phyloP scores from a whole-genome alignment of 2,113 vertebrate genomes.

The Pollimyrus isidori region DNA sequence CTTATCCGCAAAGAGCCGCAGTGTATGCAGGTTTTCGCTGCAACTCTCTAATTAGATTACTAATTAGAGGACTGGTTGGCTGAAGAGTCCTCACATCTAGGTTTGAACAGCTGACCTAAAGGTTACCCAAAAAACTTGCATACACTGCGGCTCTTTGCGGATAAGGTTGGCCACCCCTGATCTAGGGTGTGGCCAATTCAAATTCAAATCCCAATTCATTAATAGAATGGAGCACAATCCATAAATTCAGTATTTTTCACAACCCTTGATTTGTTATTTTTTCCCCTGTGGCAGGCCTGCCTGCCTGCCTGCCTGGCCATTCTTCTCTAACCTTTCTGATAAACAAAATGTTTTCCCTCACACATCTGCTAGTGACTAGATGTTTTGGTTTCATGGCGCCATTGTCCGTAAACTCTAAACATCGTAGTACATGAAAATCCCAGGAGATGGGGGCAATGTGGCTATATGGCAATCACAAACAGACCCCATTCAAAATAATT shows the following conservation, averaged over 20 bases:
- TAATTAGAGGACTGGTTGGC: too few species aligned
- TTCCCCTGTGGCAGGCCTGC: neutral
- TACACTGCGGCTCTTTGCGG: too few species aligned
- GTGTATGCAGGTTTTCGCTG: too few species aligned
- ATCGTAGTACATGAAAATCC: neutral
- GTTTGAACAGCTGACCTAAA: too few species aligned
- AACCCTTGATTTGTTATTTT: neutral
- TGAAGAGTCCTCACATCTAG: too few species aligned
- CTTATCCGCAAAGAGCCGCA: too few species aligned
- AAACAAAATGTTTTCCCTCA: neutral
- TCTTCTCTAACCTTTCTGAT: neutral
- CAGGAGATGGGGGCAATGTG: neutral
- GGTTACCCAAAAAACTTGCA: too few species aligned
- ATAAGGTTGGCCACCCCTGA: too few species aligned
- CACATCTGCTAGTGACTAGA: neutral
- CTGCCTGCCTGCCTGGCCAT: neutral
- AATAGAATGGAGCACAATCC: neutral
- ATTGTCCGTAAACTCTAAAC: neutral
- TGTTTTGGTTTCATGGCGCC: neutral
- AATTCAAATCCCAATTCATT: neutral
- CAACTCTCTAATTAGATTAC: too few species aligned
- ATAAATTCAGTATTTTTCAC: neutral
- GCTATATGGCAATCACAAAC: neutral
- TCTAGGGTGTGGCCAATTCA: neutral
- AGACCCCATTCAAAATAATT: neutral